Base-by-base conservation (phyloP, 1,140 invertebrate genomes). In the Pemphigus obesinymphae region DNA sequence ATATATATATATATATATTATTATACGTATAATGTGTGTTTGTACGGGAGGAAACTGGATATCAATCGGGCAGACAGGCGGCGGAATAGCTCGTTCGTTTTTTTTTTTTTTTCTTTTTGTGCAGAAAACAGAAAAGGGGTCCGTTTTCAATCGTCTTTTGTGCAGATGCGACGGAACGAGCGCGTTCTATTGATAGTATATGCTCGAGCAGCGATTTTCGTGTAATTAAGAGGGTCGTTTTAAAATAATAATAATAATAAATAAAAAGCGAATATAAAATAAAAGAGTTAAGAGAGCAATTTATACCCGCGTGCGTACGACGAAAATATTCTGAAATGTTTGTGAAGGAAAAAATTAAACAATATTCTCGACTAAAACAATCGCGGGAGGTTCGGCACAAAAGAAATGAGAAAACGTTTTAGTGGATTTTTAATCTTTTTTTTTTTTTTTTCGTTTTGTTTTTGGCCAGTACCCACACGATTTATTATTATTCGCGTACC, bases 201-300 rank as follows among this genome's bases (percentile, higher is more conserved):
- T 40, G 50, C 34, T 63, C 37, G 34, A 80, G 37, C 76, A 40
- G 23, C 53, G 76, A 63, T 80, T 63, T 80, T 80, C 76, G 53
- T 61, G 76, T 80, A 80, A 80, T 80, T 80, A 80, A 80, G 76
- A 80, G 76, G 76, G 76, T 80, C 53, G 76, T 63, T 80, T 80
- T 43, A 80, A 80, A 80, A 80, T 76, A 80, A 80, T 78, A 58
- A 37, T 40, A 40, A 80, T 58, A 76, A 75, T 34, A 50, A 76
- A 50, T 11, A 31, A 37, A 53, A 76, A 80, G 20, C 58, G 20
- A 80, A 43, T 45, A n/a, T n/a, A 78, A 78, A 40, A 80, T 45
- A 80, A 80, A 80, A 80, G 55, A 80, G 76, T 80, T 80, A 80
- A 80, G 76, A 80, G 70, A 73, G 70, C 70, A 73, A 73, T 73